Evolutionary conservation across 1,140 invertebrate species (phyloP).

Genomic region (Belonocnema kinseyi): DNA sequence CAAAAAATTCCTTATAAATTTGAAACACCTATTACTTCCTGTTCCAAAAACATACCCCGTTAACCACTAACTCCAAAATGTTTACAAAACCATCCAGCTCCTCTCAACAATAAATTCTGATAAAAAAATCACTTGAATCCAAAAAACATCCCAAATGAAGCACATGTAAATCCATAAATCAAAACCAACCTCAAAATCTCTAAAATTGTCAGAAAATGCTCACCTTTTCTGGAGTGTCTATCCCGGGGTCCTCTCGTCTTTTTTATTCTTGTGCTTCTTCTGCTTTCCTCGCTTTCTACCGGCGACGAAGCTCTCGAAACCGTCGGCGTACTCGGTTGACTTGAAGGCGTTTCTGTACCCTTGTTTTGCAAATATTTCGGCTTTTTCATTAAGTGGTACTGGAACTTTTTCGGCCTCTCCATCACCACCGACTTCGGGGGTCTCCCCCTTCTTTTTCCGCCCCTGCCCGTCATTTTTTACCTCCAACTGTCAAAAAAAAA

Average conservation of each 20-base stretch:
- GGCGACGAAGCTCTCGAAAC: conserved; percentile 85
- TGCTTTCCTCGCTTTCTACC: conserved; percentile 81
- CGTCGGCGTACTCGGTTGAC: conserved; percentile 85
- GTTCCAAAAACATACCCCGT: too few species aligned
- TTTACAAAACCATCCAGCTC: too few species aligned
- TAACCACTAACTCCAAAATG: too few species aligned
- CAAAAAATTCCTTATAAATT: too few species aligned
- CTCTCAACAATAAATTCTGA: too few species aligned
- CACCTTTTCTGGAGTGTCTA: conserved; percentile 77
- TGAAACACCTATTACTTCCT: too few species aligned
- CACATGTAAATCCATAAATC: neutral
- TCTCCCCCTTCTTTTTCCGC: conserved; percentile 89
- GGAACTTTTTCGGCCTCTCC: conserved; percentile 89
- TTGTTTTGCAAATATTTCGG: conserved; percentile 89
- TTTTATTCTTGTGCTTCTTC: conserved; percentile 78
- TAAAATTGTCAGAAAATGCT: neutral
- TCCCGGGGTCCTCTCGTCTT: conserved; percentile 69
- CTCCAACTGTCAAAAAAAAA: conserved; percentile 37
- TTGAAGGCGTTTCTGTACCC: conserved; percentile 79
- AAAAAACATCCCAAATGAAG: neutral
- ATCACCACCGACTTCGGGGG: conserved; percentile 91
- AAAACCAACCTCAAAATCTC: neutral
- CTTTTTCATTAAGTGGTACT: conserved; percentile 92
- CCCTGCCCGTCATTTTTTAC: conserved; percentile 86
- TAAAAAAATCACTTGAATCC: too few species aligned